Evolutionary conservation across 2,113 vertebrate genomes (phyloP).

Genomic region (Cercopithecus mona): DNA sequence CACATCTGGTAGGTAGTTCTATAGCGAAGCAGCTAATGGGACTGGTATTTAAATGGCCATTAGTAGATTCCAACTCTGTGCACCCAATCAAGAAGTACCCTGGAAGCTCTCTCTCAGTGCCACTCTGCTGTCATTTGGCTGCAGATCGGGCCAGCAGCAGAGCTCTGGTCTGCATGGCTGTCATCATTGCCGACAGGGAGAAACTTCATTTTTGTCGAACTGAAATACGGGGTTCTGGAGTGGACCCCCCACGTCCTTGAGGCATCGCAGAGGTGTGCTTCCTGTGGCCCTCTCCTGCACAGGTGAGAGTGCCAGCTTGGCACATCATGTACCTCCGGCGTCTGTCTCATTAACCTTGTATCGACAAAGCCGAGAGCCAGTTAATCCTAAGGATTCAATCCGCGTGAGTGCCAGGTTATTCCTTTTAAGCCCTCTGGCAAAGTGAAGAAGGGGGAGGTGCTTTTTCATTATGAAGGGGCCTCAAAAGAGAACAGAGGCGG

Average conservation of each 20-base stretch:
- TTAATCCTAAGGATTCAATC: not conserved
- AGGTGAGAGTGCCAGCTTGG: not conserved
- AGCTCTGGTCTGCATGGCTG: not conserved
- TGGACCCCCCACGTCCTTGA: fast-evolving
- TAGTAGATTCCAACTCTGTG: not conserved
- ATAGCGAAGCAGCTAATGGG: not conserved
- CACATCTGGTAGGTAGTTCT: conserved; percentile 60
- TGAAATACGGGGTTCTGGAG: not conserved
- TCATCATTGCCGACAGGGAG: not conserved
- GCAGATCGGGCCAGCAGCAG: not conserved
- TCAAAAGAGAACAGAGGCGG: not conserved
- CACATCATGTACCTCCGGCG: fast-evolving
- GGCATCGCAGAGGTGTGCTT: not conserved
- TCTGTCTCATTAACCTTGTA: conserved; percentile 24
- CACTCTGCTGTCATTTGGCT: not conserved
- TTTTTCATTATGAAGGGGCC: not conserved
- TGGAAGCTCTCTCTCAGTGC: conserved; percentile 7
- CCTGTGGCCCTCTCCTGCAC: fast-evolving
- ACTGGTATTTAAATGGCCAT: conserved; percentile 49
- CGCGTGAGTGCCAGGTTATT: not conserved
- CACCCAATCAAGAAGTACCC: conserved; percentile 34
- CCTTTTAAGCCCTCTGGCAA: not conserved
- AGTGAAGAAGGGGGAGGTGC: not conserved
- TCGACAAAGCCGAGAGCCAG: not conserved
- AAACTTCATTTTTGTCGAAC: not conserved